Evolutionary conservation across 2,113 vertebrate genomes (phyloP).

Genomic region (Girardinichthys multiradiatus): DNA sequence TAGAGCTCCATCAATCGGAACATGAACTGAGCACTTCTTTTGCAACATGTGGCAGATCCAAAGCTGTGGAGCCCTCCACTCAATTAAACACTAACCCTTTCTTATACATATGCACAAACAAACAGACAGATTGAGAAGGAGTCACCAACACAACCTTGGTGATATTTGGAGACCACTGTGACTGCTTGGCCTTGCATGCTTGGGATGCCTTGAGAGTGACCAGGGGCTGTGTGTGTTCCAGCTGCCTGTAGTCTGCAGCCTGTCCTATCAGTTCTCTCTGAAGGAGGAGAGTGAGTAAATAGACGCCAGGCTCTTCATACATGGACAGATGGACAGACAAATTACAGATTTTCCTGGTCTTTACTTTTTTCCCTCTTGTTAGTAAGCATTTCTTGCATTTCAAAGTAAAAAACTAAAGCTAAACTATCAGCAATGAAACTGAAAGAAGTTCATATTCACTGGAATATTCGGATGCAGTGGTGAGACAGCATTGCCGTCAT

Average conservation of each 20-base stretch:
- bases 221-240: slow-evolving; percentile 50
- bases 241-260: slow-evolving; percentile 63
- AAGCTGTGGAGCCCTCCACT: slow-evolving; percentile 5
- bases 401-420: neutral
- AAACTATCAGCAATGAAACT: slow-evolving; percentile 22
- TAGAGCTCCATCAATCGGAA: slow-evolving; percentile 48
- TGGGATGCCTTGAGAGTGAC: slow-evolving; percentile 78
- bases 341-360: slow-evolving; percentile 56
- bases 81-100: slow-evolving; percentile 33
- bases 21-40: slow-evolving; percentile 31
- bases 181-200: slow-evolving; percentile 65
- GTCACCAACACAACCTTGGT: slow-evolving; percentile 52
- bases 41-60: slow-evolving; percentile 12
- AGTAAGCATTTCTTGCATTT: neutral
- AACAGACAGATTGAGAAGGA: slow-evolving; percentile 48
- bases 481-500: neutral
- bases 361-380: neutral
- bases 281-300: slow-evolving; percentile 38
- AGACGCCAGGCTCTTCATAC: slow-evolving; percentile 29
- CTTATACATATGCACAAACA: slow-evolving; percentile 33
- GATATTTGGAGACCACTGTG: slow-evolving; percentile 70
- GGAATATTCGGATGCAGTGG: neutral
- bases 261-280: slow-evolving; percentile 41
- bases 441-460: neutral
- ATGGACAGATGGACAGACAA: slow-evolving; percentile 53